Base-by-base conservation (phyloP, 2,113 vertebrate species). In the Boulengeromyrus knoepffleri region DNA sequence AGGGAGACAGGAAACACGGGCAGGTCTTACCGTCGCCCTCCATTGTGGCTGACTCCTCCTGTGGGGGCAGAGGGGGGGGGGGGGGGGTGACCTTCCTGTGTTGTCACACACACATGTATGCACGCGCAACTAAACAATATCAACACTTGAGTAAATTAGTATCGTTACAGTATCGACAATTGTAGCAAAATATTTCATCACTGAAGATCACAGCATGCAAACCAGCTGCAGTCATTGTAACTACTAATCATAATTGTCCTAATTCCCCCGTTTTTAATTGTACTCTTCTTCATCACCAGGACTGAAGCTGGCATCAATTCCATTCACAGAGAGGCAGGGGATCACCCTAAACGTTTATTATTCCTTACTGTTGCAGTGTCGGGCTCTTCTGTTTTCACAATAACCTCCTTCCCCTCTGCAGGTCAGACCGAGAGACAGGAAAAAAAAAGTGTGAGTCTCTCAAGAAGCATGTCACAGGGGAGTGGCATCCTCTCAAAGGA, bases 31-130 rank as follows among this genome's bases (percentile, higher is more conserved):
- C 92, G 85, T 92, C 93, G 74, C 91, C 94, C 24, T 93, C 94
- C 42, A 89, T 92, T 46, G 70, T 10, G 17, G 93, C 45, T 31
- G 91, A 91, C 1, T 90, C 88, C 10, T 94, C 94, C 95, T 96
- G 91, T n/a, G 45, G 90, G 88, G 47, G 47, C 50, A 27, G 13
- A 89, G 3, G 92, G 21, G 27, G 3, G 50, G 3, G 3, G 39
- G 13, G 17, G 2, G n/a, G 1, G 42, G 47, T 85, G 39, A 90
- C 46, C 36, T 47, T 45, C 56, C 50, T 36, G 17, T 58, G 9
- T 3, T 77, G 21, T n/a, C 56, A 62, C 24, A 31, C 7, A 10
- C 27, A 77, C 45, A 45, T 2, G 27, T 53, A 88, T 2, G 12
- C 52, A 88, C 86, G 0, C 3, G 12, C 24, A 12, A 6, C 39